phyloP scores from a whole-genome alignment of 2,797 vertebrate species.

The Sarcoramphus papa region DNA sequence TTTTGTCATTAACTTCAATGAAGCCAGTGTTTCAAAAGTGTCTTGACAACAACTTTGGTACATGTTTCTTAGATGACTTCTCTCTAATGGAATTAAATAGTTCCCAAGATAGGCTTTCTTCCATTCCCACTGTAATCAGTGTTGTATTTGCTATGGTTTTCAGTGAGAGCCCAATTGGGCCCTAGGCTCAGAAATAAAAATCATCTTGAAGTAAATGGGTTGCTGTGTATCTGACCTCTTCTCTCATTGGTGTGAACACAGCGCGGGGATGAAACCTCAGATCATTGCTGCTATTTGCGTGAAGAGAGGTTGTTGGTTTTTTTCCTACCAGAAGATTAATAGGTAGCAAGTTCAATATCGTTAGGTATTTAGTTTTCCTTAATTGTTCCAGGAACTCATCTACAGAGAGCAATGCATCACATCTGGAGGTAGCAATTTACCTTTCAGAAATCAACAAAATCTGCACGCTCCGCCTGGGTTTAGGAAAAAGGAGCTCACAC shows the following conservation, averaged over 20 bases:
- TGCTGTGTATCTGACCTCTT: neutral
- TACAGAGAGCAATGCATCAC: constrained; percentile 4
- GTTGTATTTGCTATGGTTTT: neutral
- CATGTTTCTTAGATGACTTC: neutral
- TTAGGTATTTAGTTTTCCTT: constrained; percentile 25
- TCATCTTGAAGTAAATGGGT: neutral
- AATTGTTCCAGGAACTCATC: constrained; percentile 26
- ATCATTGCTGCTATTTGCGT: neutral
- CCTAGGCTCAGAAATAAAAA: neutral
- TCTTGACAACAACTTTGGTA: neutral
- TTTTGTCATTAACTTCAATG: neutral
- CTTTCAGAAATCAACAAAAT: neutral
- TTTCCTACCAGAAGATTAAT: neutral
- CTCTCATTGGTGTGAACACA: neutral
- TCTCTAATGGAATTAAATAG: neutral
- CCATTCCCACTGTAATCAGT: neutral
- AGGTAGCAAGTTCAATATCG: constrained; percentile 6
- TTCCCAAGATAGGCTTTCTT: neutral
- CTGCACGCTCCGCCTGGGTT: neutral
- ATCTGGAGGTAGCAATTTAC: constrained; percentile 25
- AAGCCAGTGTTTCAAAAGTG: neutral
- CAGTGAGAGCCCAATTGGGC: neutral
- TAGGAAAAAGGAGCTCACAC: neutral
- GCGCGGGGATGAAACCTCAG: neutral
- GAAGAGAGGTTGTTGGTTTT: neutral